Evolutionary conservation across 2,888 invertebrate species (phyloP), one percentile per base, ranked within the genome.

Genomic region (Lasioglossum oenotherae): DNA sequence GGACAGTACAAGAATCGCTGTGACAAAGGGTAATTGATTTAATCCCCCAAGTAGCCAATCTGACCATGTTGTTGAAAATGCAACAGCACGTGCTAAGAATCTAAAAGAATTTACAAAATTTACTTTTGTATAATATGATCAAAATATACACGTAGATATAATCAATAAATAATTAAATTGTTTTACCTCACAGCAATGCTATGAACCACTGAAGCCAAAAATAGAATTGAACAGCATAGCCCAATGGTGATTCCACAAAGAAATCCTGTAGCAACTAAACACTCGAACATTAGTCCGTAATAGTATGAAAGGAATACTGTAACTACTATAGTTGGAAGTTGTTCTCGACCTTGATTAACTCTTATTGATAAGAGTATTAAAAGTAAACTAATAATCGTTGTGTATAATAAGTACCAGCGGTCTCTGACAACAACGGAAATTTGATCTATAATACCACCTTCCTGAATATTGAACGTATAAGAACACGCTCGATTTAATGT

Each of bases 181-280:
- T 76, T 83, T 93, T 95, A 97, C 97, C 96, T 97, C 85, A 97
- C 96, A 16, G 97, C 95, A 76, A 97, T 93, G 92, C 97, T 96
- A 94, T 97, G 97, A 4, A 97, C 96, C 8, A 97, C 95, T 81
- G 97, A 97, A 76, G 98, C 98, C 72, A 97, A 97, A 88, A 97
- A 96, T 81, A 97, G 96, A 92, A 98, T 96, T 0, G 96, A 95
- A 23, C 95, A 94, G 88, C 97, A 95, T 46, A 96, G 93, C 1
- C 93, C 95, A 27, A 96, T 95, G 0, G 96, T 96, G 5, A 96
- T 92, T 1, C 97, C 90, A 89, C 96, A 96, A 27, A 95, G 93
- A 19, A 95, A 84, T 57, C 94, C 92, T 16, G 93, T 81, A 71
- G 93, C 92, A 35, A 94, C 92, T 69, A 90, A 91, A 75, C 91